phyloP scores from a whole-genome alignment of 1,140 invertebrate genomes.

The Pollicipes pollicipes region DNA sequence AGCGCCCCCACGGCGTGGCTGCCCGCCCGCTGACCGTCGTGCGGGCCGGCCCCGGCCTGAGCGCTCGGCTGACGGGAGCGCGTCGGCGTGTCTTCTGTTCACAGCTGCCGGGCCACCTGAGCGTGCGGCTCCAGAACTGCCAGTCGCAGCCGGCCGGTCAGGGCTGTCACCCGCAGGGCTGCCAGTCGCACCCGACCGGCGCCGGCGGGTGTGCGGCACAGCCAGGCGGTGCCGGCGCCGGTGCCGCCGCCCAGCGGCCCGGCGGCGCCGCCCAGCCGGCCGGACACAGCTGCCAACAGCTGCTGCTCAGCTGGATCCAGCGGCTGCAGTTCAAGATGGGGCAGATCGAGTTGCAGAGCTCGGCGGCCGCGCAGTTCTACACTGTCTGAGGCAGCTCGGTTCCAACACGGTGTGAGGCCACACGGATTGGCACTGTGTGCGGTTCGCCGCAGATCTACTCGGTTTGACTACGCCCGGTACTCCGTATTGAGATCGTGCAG shows the following conservation, averaged over 20 bases:
- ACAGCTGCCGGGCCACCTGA: constrained; percentile 73
- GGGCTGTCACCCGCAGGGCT: constrained; percentile 45
- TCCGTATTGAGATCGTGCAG: too few species aligned
- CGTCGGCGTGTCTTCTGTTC: too few species aligned
- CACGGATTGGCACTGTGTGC: too few species aligned
- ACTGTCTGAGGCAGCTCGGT: constrained; percentile 55
- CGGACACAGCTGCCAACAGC: constrained; percentile 11
- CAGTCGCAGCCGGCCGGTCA: constrained; percentile 25
- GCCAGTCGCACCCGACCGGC: constrained; percentile 31
- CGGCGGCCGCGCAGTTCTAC: constrained; percentile 72
- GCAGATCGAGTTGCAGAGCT: constrained; percentile 90
- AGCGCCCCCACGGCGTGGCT: too few species aligned
- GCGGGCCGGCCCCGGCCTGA: too few species aligned
- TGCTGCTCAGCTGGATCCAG: constrained; percentile 69
- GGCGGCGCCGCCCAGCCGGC: background rate
- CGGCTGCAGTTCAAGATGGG: constrained; percentile 93
- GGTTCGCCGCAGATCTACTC: too few species aligned
- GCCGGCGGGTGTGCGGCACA: constrained; percentile 49
- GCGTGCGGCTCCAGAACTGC: constrained; percentile 73
- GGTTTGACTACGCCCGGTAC: too few species aligned
- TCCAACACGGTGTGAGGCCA: too few species aligned
- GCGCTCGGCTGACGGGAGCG: too few species aligned
- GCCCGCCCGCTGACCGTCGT: too few species aligned
- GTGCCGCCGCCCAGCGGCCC: constrained; percentile 10
- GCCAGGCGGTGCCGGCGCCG: constrained; percentile 12